phyloP scores from a whole-genome alignment of 2,797 vertebrate species.

The Danio jaintianensis region DNA sequence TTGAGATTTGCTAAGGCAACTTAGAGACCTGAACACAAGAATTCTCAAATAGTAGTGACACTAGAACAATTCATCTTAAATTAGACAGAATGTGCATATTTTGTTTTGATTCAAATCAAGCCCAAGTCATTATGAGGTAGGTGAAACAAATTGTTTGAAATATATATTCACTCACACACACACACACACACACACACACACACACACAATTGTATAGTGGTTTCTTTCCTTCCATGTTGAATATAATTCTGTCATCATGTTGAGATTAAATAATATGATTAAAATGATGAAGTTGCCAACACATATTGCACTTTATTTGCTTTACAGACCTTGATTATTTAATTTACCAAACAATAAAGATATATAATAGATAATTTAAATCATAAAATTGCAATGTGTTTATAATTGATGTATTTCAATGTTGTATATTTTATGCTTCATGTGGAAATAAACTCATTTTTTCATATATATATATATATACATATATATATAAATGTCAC shows the following conservation, averaged over 20 bases:
- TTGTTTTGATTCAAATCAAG: constrained; percentile 65
- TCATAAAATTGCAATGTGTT: too few relatives aligned
- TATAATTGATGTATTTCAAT: too few relatives aligned
- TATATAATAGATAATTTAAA: background rate
- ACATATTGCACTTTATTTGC: too few relatives aligned
- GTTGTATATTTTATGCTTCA: too few relatives aligned
- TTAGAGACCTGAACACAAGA: constrained; percentile 1
- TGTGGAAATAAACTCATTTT: too few relatives aligned
- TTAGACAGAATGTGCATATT: constrained; percentile 65
- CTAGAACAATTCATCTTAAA: background rate
- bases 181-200: too few relatives aligned
- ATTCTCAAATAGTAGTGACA: background rate
- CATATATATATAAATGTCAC: too few relatives aligned
- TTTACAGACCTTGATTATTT: too few relatives aligned
- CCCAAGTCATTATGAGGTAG: constrained; percentile 33
- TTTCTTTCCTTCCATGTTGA: background rate
- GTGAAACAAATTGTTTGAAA: constrained; percentile 56
- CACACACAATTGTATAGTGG: background rate
- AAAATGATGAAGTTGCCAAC: background rate
- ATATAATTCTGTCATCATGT: too few relatives aligned
- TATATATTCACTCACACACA: too few relatives aligned
- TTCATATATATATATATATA: too few relatives aligned
- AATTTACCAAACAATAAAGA: background rate
- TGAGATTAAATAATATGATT: background rate
- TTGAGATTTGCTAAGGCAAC: background rate